Percentiles rank a stretch among this genome's conserved stretches.
These are phyloP conservation scores for Vidua macroura DNA, from an alignment of 2,113 vertebrate species.

Conservation along the genomic window DNA sequence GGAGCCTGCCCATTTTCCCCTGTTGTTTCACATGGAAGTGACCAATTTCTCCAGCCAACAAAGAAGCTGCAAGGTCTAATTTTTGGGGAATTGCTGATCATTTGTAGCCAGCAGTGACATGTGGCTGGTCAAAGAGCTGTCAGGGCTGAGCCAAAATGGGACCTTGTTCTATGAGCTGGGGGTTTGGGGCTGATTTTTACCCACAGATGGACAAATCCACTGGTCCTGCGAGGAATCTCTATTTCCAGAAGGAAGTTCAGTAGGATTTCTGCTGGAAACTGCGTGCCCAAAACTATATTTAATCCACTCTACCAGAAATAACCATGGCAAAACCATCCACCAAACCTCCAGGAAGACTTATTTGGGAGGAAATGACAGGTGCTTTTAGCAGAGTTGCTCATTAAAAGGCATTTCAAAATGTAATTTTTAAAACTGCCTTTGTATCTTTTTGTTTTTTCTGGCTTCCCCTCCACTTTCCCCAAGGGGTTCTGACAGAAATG, in stretches of 20 bases:
- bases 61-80: background rate
- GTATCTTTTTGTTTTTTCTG: background rate
- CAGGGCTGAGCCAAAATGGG: background rate
- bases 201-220: background rate
- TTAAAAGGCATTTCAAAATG: background rate
- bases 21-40: background rate
- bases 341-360: background rate
- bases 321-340: background rate
- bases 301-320: background rate
- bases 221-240: background rate
- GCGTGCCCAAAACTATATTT: background rate
- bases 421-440: background rate
- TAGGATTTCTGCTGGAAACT: background rate
- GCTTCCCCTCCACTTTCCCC: background rate
- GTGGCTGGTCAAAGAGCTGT: background rate
- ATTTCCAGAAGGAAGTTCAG: background rate
- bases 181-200: background rate
- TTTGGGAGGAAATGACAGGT: background rate
- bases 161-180: background rate
- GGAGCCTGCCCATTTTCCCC: background rate
- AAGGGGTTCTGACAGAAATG: background rate
- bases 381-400: constrained; percentile 6
- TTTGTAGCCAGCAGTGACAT: background rate
- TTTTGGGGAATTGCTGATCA: background rate
- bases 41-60: background rate